Percentiles rank a stretch among this genome's conserved stretches.
phyloP scores from a whole-genome alignment of 2,797 vertebrate species.

The Hydrophis major region DNA sequence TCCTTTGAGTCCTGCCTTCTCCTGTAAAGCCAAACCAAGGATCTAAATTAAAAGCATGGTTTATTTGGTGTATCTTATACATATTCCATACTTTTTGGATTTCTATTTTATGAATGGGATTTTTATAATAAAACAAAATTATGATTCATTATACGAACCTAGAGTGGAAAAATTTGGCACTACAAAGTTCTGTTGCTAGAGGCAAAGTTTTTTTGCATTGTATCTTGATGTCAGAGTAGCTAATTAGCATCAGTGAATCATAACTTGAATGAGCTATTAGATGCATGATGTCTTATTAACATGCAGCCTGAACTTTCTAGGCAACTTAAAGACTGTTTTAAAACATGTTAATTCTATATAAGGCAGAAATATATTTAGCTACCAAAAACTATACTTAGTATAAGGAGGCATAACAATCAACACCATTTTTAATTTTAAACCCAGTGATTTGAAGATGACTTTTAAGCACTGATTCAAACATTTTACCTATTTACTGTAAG shows the following conservation, averaged over 20 bases:
- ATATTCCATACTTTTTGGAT: constrained; percentile 32
- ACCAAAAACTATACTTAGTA: constrained; percentile 8
- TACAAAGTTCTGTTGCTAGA: constrained; percentile 72
- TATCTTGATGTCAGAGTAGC: constrained; percentile 67
- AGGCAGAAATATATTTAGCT: not conserved
- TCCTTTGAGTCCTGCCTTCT: not conserved
- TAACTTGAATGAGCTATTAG: constrained; percentile 69
- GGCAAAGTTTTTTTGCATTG: constrained; percentile 71
- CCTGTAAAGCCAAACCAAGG: not conserved
- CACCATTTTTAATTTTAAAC: constrained; percentile 38
- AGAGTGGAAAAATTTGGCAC: constrained; percentile 60
- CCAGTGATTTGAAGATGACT: not conserved
- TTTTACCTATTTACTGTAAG: not conserved
- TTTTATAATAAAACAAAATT: constrained; percentile 13
- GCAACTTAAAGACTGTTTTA: constrained; percentile 57
- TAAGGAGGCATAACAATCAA: constrained; percentile 11
- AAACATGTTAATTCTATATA: constrained; percentile 48
- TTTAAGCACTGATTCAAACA: constrained; percentile 36
- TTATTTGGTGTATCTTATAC: constrained; percentile 44
- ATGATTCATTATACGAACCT: constrained; percentile 56
- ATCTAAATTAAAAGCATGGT: constrained; percentile 8
- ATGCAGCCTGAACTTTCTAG: constrained; percentile 68
- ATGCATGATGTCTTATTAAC: constrained; percentile 70
- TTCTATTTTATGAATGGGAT: not conserved
- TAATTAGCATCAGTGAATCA: constrained; percentile 78